Evolutionary conservation across 2,888 invertebrate species (phyloP).

Genomic region (Eristalis pertinax): DNA sequence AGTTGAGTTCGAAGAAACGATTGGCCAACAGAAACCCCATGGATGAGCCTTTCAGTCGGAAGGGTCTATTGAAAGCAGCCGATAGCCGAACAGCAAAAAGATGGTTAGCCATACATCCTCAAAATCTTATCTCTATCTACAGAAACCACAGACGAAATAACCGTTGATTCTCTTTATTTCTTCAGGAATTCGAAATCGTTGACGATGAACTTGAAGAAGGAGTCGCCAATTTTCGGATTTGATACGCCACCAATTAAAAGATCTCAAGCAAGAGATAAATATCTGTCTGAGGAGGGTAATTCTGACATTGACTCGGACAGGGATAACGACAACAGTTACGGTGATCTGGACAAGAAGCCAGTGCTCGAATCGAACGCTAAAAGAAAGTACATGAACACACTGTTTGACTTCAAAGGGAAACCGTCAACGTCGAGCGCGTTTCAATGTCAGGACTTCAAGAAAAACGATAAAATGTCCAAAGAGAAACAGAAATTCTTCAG

Average conservation of each 20-base stretch:
- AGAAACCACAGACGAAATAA: neutral
- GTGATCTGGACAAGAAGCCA: slow-evolving; percentile 40
- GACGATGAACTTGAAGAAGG: slow-evolving; percentile 30
- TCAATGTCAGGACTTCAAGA: slow-evolving; percentile 79
- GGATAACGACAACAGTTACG: slow-evolving; percentile 21
- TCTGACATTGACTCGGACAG: slow-evolving; percentile 48
- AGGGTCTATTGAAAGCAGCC: slow-evolving; percentile 13
- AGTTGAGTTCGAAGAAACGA: slow-evolving; percentile 78
- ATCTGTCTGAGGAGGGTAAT: slow-evolving; percentile 68
- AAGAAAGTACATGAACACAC: slow-evolving; percentile 32
- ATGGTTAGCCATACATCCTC: slow-evolving; percentile 33
- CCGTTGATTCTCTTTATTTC: slow-evolving; percentile 33
- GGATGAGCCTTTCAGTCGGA: slow-evolving; percentile 1
- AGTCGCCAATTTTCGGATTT: slow-evolving; percentile 19
- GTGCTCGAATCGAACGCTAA: slow-evolving; percentile 37
- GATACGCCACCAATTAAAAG: slow-evolving; percentile 20
- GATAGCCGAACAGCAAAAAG: slow-evolving; percentile 27
- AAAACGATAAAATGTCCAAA: slow-evolving; percentile 90
- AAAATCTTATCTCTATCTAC: neutral
- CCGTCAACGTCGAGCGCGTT: slow-evolving; percentile 53
- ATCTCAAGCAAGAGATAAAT: slow-evolving; percentile 49
- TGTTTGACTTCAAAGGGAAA: slow-evolving; percentile 51
- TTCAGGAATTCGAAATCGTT: slow-evolving; percentile 46
- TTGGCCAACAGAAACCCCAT: slow-evolving; percentile 67
- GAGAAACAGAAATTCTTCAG: slow-evolving; percentile 94